These are phyloP conservation scores for Neostethus bicornis DNA, from an alignment of 2,797 vertebrate species.

Conservation along the genomic window DNA sequence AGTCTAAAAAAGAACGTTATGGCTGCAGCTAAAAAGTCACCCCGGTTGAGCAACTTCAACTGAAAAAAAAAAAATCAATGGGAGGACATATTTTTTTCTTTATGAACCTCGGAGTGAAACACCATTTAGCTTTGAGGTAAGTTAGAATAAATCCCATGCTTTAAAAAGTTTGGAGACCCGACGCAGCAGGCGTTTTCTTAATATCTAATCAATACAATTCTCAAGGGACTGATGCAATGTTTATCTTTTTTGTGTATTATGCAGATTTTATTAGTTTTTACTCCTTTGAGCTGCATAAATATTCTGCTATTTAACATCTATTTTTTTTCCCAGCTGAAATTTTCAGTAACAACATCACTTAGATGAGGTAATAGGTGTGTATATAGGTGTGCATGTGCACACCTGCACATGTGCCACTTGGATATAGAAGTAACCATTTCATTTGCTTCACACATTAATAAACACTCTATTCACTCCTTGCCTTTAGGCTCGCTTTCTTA, in stretches of 20 bases:
- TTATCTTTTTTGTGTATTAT: slow-evolving; percentile 63
- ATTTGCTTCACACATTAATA: slow-evolving; percentile 75
- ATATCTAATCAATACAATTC: slow-evolving; percentile 58
- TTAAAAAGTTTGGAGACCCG: slow-evolving; percentile 29
- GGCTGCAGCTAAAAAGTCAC: slow-evolving; percentile 23
- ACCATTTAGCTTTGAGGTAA: background rate
- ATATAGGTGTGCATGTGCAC: background rate
- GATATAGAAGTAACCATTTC: slow-evolving; percentile 37
- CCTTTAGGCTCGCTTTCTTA: slow-evolving; percentile 69
- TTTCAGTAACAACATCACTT: slow-evolving; percentile 21
- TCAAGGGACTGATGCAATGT: slow-evolving; percentile 50
- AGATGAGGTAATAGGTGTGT: slow-evolving; percentile 27
- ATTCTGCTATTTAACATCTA: slow-evolving; percentile 64
- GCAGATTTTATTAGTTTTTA: slow-evolving; percentile 63
- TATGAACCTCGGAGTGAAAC: background rate
- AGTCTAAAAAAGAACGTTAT: slow-evolving; percentile 60
- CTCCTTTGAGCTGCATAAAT: slow-evolving; percentile 56
- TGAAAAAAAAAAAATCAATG: slow-evolving; percentile 10
- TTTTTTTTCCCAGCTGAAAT: slow-evolving; percentile 53
- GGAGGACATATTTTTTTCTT: background rate
- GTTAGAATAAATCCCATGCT: background rate
- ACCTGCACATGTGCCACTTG: slow-evolving; percentile 15
- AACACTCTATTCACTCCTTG: slow-evolving; percentile 59
- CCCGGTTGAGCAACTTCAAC: slow-evolving; percentile 6
- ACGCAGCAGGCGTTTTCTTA: slow-evolving; percentile 17